These are phyloP conservation scores for Papilio gigon DNA, from an alignment of 2,888 invertebrate species.

Conservation along the genomic window DNA sequence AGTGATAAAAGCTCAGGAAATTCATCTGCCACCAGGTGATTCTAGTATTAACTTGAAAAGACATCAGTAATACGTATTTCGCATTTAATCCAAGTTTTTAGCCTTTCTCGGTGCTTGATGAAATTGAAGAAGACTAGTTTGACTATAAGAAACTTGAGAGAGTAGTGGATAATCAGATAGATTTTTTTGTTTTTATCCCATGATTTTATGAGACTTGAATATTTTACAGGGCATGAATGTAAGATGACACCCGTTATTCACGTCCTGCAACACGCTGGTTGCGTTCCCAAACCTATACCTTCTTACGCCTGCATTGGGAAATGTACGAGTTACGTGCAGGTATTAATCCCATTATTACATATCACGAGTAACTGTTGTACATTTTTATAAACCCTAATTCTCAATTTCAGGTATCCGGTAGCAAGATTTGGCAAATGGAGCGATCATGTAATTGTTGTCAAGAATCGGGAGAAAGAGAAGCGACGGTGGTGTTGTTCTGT, in stretches of 20 bases:
- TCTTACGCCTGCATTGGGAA: conserved; percentile 96
- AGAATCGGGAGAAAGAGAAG: conserved; percentile 95
- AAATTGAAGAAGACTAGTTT: too few species aligned
- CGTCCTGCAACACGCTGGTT: conserved; percentile 94
- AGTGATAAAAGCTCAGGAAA: conserved; percentile 65
- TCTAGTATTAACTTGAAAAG: too few species aligned
- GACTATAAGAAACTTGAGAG: too few species aligned
- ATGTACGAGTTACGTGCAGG: conserved; percentile 96
- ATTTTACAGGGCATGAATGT: conserved; percentile 87
- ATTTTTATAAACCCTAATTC: conserved; percentile 5
- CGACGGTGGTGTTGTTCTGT: conserved; percentile 92
- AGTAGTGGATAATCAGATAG: too few species aligned
- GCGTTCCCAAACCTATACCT: conserved; percentile 95
- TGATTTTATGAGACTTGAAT: not conserved
- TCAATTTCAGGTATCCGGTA: conserved; percentile 90
- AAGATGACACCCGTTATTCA: conserved; percentile 96
- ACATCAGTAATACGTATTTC: not conserved
- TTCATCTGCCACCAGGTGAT: conserved; percentile 67
- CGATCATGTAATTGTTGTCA: conserved; percentile 97
- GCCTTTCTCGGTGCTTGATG: not conserved
- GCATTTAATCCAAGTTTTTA: not conserved
- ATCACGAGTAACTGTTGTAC: not conserved
- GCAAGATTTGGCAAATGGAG: conserved; percentile 98
- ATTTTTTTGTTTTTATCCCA: too few species aligned
- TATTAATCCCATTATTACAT: conserved; percentile 58